Evolutionary conservation across 2,888 invertebrate genomes (phyloP).

Genomic region (Aelia acuminata): DNA sequence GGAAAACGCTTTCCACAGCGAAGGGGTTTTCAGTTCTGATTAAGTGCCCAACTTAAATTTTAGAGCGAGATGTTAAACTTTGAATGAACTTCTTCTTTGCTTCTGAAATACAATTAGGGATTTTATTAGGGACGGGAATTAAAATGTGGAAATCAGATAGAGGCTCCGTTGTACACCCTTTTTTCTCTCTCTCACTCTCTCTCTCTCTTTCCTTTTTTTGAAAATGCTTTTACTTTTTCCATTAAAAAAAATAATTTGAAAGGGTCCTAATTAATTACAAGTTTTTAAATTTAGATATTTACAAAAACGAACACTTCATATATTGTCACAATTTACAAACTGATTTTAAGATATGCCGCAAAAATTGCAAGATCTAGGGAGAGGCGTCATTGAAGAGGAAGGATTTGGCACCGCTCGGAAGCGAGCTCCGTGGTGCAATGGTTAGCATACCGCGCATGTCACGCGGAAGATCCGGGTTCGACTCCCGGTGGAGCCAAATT

Average conservation of each 20-base stretch:
- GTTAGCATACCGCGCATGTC: too few species aligned
- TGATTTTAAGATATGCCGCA: too few species aligned
- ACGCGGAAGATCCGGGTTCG: too few species aligned
- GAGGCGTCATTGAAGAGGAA: too few species aligned
- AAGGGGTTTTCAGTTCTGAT: not conserved
- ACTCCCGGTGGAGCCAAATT: too few species aligned
- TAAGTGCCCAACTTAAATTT: constrained; percentile 23
- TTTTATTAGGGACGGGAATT: not conserved
- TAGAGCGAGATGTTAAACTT: constrained; percentile 1
- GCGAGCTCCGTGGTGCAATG: too few species aligned
- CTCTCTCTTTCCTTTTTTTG: not conserved
- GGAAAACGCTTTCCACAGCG: not conserved
- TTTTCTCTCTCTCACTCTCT: too few species aligned
- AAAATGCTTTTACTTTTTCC: not conserved
- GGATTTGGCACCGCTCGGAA: too few species aligned
- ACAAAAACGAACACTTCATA: too few species aligned
- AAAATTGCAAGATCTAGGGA: too few species aligned
- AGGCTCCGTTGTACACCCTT: not conserved
- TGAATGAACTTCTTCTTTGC: constrained; percentile 29
- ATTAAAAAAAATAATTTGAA: not conserved
- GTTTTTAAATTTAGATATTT: not conserved
- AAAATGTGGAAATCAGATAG: not conserved
- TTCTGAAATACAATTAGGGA: constrained; percentile 19
- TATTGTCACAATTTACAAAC: too few species aligned
- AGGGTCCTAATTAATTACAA: not conserved